Evolutionary conservation across 1,140 invertebrate genomes (phyloP), one percentile per base, ranked within the genome.

Genomic region (Drosophila jambulina): DNA sequence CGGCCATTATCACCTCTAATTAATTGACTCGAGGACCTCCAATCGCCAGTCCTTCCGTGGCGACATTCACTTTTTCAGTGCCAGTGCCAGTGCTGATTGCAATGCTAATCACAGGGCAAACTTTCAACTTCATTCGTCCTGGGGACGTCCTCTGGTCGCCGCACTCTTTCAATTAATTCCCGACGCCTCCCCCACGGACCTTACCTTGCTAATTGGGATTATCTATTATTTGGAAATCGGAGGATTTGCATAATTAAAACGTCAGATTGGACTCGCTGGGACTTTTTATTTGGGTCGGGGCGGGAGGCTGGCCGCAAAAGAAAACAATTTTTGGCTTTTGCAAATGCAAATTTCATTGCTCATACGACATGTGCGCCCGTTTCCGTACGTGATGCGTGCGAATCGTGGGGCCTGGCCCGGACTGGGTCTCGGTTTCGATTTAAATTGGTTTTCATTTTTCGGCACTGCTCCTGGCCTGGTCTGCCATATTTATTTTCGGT

Each of bases 301-400:
- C 27, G 8, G 42, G 19, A 12, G 19, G 42, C 23, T 65, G 60
- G 17, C n/a, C 40, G 68, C 40, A 48, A 40, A 61, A 36, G 53
- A 78, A 60, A 42, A 45, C 49, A 78, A 58, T 70, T 62, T 78
- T 56, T 51, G 75, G 75, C 54, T 60, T 60, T 34, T 49, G n/a
- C 64, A 78, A 78, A 78, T 78, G 76, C 57, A 78, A 78, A 78
- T 78, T 78, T 78, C 65, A 70, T 78, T 78, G 65, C 53, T 51
- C 65, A 71, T 58, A 59, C 76, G 65, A 62, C 64, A 78, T 71
- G 75, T 79, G 67, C 38, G 63, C n/a, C 51, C 43, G 25, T 38
- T 17, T 32, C n/a, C 21, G 53, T 78, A 70, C 56, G 56, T 78
- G 57, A 49, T 56, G 54, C 42, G 46, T 67, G 15, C 46, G 46